Evolutionary conservation across 2,113 vertebrate genomes (phyloP).

Genomic region (Isichthys henryi): DNA sequence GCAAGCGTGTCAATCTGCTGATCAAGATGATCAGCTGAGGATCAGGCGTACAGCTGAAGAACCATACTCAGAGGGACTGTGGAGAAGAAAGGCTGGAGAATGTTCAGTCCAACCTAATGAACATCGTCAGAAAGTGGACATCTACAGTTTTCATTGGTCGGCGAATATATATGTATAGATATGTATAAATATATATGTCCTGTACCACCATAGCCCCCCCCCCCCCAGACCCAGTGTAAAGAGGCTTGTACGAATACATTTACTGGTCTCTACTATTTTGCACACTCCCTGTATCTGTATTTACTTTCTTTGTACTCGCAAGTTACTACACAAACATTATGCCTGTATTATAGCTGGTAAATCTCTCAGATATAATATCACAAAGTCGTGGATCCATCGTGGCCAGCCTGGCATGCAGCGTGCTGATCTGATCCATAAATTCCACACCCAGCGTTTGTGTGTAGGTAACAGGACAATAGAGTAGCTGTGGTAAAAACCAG

Average conservation of each 20-base stretch:
- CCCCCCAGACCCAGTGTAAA: not conserved
- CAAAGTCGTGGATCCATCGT: not conserved
- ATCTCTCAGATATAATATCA: not conserved
- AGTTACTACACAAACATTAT: not conserved
- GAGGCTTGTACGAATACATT: not conserved
- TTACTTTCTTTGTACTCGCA: not conserved
- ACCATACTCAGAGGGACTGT: not conserved
- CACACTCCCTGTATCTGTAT: not conserved
- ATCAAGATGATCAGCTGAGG: not conserved
- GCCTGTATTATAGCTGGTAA: not conserved
- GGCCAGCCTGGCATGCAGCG: not conserved
- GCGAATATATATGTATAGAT: not conserved
- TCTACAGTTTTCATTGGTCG: not conserved
- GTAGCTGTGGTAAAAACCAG: not conserved
- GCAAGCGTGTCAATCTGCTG: not conserved
- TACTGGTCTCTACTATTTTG: not conserved
- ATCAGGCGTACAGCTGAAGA: not conserved
- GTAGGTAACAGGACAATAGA: not conserved
- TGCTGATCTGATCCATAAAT: not conserved
- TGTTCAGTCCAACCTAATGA: not conserved
- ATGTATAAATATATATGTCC: not conserved
- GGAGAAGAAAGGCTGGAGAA: not conserved
- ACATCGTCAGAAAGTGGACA: too few species aligned
- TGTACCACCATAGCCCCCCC: not conserved
- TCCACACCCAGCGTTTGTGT: not conserved